Evolutionary conservation across 2,888 invertebrate genomes (phyloP), one percentile per base, ranked within the genome.

Genomic region (Cephus pygmeus): DNA sequence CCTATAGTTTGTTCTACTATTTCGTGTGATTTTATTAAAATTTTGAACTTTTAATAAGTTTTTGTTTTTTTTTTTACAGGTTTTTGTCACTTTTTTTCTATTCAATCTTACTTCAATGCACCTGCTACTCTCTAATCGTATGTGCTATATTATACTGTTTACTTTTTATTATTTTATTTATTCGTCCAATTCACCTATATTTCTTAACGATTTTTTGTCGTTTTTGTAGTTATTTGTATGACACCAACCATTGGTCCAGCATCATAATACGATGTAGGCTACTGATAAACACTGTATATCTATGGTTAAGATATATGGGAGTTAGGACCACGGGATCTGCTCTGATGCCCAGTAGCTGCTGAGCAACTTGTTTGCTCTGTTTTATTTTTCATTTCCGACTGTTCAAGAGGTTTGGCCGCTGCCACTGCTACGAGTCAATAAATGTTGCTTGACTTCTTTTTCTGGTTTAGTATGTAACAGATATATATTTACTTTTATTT

Each of bases 331-430:
- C 12, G 12, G 33, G 71, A 34, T 30, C 56, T 56, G 56, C 23
- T 56, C 23, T 23, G 34, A 0, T 31, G 71, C 71, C 71, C 71
- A 34, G 71, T 71, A 71, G 71, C 71, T 71, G 34, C 33, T 4
- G 71, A 33, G 33, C 71, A 71, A 71, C 71, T 71, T 71, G 3
- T 71, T 71, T 71, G 71, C 34, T 71, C 71, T 23, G 34, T 71
- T 71, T 34, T 71, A 15, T 71, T 71, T 33, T 71, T 71, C 56
- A 56, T 56, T 56, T 56, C 56, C 23, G 23, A 9, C 56, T 56
- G 56, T 23, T 23, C 9, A 56, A 56, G 15, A 56, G 56, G 56
- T 56, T 56, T 23, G 56, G 23, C 9, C 23, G 23, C 56, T 56
- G 23, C 23, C 9, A 56, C 23, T 56, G 2, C 23, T 56, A 23